Evolutionary conservation across 92 coral and sea anemone genomes (phyloP), one percentile per base, ranked within the genome.

Genomic region (Virgularia gustaviana): DNA sequence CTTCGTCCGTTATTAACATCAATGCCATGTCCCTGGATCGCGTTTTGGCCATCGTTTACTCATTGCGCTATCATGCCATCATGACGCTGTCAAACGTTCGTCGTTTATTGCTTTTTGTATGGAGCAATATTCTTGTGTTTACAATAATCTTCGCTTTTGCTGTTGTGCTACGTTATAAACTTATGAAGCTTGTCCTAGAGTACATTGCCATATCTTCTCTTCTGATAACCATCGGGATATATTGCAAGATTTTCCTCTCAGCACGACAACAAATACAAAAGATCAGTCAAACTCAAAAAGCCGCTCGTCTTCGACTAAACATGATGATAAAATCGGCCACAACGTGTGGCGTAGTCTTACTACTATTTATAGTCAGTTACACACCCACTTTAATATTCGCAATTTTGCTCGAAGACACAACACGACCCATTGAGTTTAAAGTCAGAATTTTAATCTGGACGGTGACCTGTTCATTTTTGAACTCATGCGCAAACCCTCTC

Each of bases 41-140:
- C 32, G 31, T 60, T 60, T 27, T 60, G 39, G 66, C 66, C 18
- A 35, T 60, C 36, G 13, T 60, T 9, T 60, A 60, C 66, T 43
- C 66, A 20, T 43, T 60, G 20, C 66, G 66, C 18, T 60, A 60
- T 43, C 31, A 60, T 35, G 23, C 66, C 36, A 28, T 60, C 4
- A 35, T 60, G 18, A 38, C 36, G 2, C 2, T 30, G 10, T 22
- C 36, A 2, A 60, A 35, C 16, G 43, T 19, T 9, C 66, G 66
- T 33, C 1, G 32, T 9, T 1, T 35, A 23, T 16, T 60, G 4
- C n/a, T 60, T 9, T n/a, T 60, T 6, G 66, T 43, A 4, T 35
- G 32, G 36, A 27, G 19, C 20, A 18, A 20, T 3, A 60, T 43
- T 19, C 31, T 38, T 3, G 38, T 8, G 18, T 60, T 60, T 35